These are phyloP conservation scores for Leucophenga varia DNA, from an alignment of 1,140 invertebrate species.

Conservation along the genomic window DNA sequence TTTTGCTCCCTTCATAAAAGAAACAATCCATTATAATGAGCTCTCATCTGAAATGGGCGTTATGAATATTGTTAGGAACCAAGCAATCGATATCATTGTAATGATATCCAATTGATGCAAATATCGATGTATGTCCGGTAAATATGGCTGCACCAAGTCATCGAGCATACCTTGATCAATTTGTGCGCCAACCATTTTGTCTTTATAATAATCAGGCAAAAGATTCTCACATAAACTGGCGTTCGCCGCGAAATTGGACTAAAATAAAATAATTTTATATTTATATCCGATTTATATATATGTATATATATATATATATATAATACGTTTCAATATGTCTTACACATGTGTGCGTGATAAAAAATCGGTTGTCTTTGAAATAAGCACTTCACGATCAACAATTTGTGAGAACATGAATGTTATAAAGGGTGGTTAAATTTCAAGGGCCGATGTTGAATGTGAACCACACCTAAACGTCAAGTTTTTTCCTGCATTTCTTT, in stretches of 20 bases:
- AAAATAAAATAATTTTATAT: neutral
- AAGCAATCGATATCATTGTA: conserved; percentile 91
- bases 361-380: conserved; percentile 84
- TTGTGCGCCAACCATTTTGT: conserved; percentile 86
- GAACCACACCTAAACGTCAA: too few species aligned
- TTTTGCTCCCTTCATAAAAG: conserved; percentile 95
- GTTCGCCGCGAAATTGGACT: conserved; percentile 28
- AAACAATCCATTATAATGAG: conserved; percentile 97
- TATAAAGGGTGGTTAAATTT: too few species aligned
- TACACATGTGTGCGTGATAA: conserved; percentile 61
- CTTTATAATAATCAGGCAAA: conserved; percentile 96
- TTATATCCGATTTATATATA: too few species aligned
- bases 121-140: conserved; percentile 82
- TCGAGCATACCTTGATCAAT: conserved; percentile 84
- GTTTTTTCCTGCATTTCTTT: too few species aligned
- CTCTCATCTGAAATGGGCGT: conserved; percentile 94
- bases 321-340: too few species aligned
- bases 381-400: conserved; percentile 80
- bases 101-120: conserved; percentile 86
- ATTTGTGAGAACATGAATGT: conserved; percentile 87
- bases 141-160: conserved; percentile 79
- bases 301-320: too few species aligned
- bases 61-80: conserved; percentile 95
- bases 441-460: too few species aligned
- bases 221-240: conserved; percentile 91